Percentiles rank a stretch among this genome's conserved stretches.
Conservation (phyloP, 2,113 vertebrate genomes). For the Corythornis madagascariensis region DNA sequence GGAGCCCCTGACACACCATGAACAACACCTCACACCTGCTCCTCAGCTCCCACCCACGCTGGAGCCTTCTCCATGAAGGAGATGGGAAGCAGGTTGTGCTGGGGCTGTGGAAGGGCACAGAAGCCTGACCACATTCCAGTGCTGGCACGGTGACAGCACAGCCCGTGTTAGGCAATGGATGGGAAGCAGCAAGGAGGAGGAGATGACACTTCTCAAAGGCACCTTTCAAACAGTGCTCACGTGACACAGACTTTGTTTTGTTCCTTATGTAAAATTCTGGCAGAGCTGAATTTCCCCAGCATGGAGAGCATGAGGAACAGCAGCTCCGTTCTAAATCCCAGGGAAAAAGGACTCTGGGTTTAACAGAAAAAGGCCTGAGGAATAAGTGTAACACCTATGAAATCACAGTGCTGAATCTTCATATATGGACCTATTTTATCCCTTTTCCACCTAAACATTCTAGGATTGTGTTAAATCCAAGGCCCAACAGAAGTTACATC, state of each 20-base stretch:
- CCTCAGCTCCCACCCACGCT: neutral
- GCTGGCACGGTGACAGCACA: neutral
- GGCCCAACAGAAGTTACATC: neutral
- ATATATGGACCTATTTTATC: neutral
- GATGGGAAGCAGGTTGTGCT: neutral
- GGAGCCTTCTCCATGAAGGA: neutral
- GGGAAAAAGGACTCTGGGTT: neutral
- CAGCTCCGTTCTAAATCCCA: neutral
- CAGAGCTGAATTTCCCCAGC: neutral
- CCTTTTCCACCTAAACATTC: neutral
- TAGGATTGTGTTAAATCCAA: neutral
- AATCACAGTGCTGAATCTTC: neutral
- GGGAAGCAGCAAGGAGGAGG: neutral
- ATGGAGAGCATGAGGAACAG: neutral
- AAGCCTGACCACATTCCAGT: neutral
- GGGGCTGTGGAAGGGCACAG: neutral
- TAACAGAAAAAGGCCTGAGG: neutral
- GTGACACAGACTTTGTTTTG: neutral
- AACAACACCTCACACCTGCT: neutral
- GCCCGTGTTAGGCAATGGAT: neutral
- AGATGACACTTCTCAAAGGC: neutral
- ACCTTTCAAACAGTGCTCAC: neutral
- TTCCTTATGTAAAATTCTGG: neutral
- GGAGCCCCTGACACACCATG: neutral
- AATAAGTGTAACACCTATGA: neutral